A percentile compares a stretch with the other conserved stretches of the same genome.
These are phyloP conservation scores for Proisotoma minuta DNA, from an alignment of 2,888 invertebrate species.

Conservation along the genomic window DNA sequence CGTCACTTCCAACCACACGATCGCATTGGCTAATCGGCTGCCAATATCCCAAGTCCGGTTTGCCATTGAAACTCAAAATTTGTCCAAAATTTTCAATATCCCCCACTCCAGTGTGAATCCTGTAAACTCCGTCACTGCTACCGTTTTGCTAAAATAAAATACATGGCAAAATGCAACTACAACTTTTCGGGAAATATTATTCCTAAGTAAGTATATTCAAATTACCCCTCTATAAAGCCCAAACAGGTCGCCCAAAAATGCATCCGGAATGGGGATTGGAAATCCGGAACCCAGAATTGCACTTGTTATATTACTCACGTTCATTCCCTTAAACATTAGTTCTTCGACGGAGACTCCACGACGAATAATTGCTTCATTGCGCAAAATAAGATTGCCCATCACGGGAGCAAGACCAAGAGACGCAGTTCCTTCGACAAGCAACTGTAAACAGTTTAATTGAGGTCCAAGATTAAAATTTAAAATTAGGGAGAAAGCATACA, in stretches of 20 bases:
- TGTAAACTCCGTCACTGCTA: slow-evolving; percentile 9
- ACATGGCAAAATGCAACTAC: neutral
- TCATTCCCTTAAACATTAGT: slow-evolving; percentile 12
- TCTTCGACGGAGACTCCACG: slow-evolving; percentile 17
- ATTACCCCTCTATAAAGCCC: slow-evolving; percentile 18
- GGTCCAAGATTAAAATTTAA: neutral
- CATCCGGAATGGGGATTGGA: slow-evolving; percentile 8
- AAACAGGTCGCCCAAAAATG: slow-evolving; percentile 16
- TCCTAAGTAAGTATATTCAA: neutral
- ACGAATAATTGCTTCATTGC: slow-evolving; percentile 8
- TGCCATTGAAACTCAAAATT: neutral
- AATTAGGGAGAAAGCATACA: slow-evolving; percentile 7
- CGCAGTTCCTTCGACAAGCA: no score
- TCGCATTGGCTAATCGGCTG: slow-evolving; percentile 4
- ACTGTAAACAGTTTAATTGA: no score
- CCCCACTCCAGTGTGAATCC: slow-evolving; percentile 12
- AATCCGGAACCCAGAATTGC: neutral
- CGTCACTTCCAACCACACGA: slow-evolving; percentile 15
- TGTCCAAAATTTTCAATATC: slow-evolving; percentile 11
- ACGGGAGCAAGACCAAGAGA: no score
- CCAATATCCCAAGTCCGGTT: slow-evolving; percentile 6
- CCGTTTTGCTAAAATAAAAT: slow-evolving; percentile 2
- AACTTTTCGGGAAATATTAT: neutral
- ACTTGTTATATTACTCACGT: neutral
- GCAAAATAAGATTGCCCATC: neutral